These are phyloP conservation scores for Misgurnus mizolepis DNA, from an alignment of 2,113 vertebrate genomes.

Conservation along the genomic window DNA sequence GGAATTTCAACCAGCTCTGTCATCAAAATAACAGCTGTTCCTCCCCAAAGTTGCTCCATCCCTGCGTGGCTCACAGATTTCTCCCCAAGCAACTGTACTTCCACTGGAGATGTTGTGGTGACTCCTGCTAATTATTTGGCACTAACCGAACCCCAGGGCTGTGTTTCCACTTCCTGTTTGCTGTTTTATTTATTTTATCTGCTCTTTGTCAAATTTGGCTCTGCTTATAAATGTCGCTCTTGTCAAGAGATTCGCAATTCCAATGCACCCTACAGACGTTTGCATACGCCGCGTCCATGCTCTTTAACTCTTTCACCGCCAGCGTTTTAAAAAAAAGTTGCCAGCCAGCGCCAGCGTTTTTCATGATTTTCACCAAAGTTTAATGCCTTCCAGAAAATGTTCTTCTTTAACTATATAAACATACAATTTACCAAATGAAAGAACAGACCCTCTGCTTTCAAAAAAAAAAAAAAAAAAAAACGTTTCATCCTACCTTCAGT, in stretches of 20 bases:
- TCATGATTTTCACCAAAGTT: too few species aligned
- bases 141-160: slow-evolving; percentile 67
- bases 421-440: too few species aligned
- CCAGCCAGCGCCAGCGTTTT: too few species aligned
- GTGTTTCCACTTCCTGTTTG: slow-evolving; percentile 53
- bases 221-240: slow-evolving; percentile 57
- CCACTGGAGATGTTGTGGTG: slow-evolving; percentile 19
- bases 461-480: too few species aligned
- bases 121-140: slow-evolving; percentile 64
- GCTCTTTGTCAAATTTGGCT: slow-evolving; percentile 56
- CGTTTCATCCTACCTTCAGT: too few species aligned
- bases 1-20: not conserved
- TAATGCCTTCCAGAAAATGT: too few species aligned
- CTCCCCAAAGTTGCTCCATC: slow-evolving; percentile 16
- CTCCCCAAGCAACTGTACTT: not conserved
- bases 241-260: slow-evolving; percentile 63
- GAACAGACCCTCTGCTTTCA: too few species aligned
- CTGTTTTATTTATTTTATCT: not conserved
- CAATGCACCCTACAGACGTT: slow-evolving; percentile 62
- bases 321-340: too few species aligned
- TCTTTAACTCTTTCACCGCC: too few species aligned
- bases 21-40: slow-evolving; percentile 22
- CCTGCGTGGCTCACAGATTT: slow-evolving; percentile 2
- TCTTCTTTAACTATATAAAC: too few species aligned
- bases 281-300: too few species aligned